Evolutionary conservation across 2,797 vertebrate genomes (phyloP).

Genomic region (Lagorchestes hirsutus): DNA sequence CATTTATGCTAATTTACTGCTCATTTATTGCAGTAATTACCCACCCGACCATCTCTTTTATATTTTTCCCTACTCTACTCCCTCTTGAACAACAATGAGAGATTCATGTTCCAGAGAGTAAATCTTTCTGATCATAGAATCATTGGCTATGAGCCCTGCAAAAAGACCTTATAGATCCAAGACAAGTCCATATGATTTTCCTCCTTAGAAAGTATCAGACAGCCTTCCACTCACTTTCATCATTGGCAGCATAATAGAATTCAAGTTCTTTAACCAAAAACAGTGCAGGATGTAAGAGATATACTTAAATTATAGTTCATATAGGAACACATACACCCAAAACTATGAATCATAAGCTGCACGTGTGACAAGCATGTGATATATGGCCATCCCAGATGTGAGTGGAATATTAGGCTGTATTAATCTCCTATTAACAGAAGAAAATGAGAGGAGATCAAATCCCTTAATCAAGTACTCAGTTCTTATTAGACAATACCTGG

Average conservation of each 20-base stretch:
- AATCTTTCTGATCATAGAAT: neutral
- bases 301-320: neutral
- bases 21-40: neutral
- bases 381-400: neutral
- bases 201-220: neutral
- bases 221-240: neutral
- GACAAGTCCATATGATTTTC: neutral
- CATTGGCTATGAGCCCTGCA: neutral
- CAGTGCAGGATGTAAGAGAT: neutral
- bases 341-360: neutral
- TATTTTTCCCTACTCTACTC: neutral
- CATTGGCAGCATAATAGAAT: neutral
- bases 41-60: neutral
- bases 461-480: neutral
- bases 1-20: neutral
- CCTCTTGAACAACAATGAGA: neutral
- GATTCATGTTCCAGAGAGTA: neutral
- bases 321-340: neutral
- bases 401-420: neutral
- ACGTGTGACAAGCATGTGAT: neutral
- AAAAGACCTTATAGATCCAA: neutral
- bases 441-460: neutral
- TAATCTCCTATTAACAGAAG: neutral
- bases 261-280: neutral
- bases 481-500: neutral